Evolutionary conservation across 2,113 vertebrate species (phyloP), one percentile per base, ranked within the genome.

Genomic region (Hippocampus mohnikei): DNA sequence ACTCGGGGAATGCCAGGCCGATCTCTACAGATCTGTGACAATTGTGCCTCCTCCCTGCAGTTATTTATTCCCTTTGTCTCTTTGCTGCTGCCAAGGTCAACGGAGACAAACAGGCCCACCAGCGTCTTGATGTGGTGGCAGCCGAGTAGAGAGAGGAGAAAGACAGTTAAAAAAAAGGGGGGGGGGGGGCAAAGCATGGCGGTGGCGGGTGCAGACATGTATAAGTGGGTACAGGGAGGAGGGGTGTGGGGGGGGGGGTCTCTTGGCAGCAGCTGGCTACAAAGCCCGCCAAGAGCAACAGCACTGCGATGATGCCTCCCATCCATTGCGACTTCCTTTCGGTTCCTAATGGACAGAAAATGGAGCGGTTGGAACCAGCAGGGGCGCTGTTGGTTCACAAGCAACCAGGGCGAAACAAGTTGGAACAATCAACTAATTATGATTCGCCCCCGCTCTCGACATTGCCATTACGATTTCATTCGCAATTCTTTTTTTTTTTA

Each of bases 31-130:
- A 78, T 88, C 84, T 85, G 75, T 82, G 85, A 87, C 85, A 80
- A 80, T 37, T 58, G 75, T 56, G 73, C 80, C 81, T 74, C 78
- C 82, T 69, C 85, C 87, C 81, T 83, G 82, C 82, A 87, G 89
- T 81, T 86, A 74, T 85, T 88, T 83, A 78, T 80, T 81, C 75
- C 72, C 82, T 3, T 27, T 18, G 52, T 80, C 72, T 81, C 94
- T 95, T 95, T 95, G 25, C 94, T 93, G 95, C 94, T 93, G 93
- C 93, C 95, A 96, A 99, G 96, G 97, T 99, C 95, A 98, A 96
- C 94, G 91, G 95, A 96, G 96, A 96, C 96, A 94, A 96, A 96
- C 94, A 94, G 95, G 95, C 95, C 95, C 95, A 96, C 94, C 95
- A 95, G 95, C 95, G 90, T 94, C 94, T 95, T 94, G 95, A 94